phyloP scores from a whole-genome alignment of 2,888 invertebrate species.

The Sinohyriopsis cumingii region DNA sequence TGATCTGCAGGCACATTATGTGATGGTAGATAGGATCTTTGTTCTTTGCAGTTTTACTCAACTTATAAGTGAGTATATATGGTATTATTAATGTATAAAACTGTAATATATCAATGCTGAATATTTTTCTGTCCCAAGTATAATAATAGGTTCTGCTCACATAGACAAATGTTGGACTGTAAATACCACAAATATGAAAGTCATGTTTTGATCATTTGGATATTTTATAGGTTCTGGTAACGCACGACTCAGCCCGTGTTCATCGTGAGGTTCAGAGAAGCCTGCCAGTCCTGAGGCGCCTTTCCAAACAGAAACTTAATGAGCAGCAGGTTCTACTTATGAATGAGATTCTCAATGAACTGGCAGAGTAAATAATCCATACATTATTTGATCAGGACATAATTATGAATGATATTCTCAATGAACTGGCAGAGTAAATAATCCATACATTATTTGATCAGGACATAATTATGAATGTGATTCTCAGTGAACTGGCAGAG shows the following conservation, averaged over 20 bases:
- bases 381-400: neutral
- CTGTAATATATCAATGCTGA: too few species aligned
- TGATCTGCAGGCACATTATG: too few species aligned
- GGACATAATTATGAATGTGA: constrained; percentile 16
- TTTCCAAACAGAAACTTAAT: constrained; percentile 66
- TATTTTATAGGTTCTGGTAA: constrained; percentile 63
- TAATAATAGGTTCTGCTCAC: too few species aligned
- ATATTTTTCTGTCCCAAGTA: too few species aligned
- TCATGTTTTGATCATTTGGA: neutral
- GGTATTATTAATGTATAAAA: too few species aligned
- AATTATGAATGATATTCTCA: constrained; percentile 51
- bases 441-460: neutral
- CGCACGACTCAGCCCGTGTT: constrained; percentile 67
- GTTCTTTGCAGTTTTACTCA: too few species aligned
- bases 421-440: neutral
- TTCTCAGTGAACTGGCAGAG: constrained; percentile 31
- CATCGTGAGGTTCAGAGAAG: constrained; percentile 67
- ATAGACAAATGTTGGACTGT: too few species aligned
- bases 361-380: neutral
- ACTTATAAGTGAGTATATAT: too few species aligned
- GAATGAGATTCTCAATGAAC: constrained; percentile 56
- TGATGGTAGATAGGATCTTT: too few species aligned
- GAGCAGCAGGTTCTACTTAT: constrained; percentile 69
- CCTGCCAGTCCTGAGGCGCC: constrained; percentile 62
- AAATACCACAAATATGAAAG: too few species aligned